phyloP scores from a whole-genome alignment of 2,797 vertebrate species.

The Diceros bicornis region DNA sequence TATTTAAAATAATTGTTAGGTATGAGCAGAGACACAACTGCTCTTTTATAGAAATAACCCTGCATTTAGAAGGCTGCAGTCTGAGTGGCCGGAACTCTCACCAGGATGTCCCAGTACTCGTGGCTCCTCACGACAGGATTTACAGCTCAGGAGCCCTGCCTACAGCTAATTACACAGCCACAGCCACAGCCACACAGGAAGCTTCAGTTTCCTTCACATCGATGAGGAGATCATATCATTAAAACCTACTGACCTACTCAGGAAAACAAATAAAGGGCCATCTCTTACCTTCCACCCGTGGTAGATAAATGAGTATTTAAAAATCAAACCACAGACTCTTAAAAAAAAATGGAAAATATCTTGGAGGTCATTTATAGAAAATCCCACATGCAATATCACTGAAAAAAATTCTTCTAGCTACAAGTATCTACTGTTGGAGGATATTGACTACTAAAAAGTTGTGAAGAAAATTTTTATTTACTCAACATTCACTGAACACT shows the following conservation, averaged over 20 bases:
- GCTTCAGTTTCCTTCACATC: background rate
- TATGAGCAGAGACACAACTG: rapidly evolving
- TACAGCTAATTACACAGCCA: conserved; percentile 45
- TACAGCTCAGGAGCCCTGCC: background rate
- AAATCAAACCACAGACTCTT: conserved; percentile 41
- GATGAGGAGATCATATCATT: background rate
- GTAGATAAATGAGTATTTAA: conserved; percentile 16
- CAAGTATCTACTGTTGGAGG: background rate
- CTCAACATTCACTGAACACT: background rate
- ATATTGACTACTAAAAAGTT: background rate
- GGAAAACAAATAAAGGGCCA: background rate
- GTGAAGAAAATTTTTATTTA: background rate
- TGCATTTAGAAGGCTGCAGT: conserved; percentile 63
- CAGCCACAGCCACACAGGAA: background rate
- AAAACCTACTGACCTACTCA: background rate
- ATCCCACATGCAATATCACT: background rate
- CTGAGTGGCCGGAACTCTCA: conserved; percentile 12
- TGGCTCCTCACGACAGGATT: background rate
- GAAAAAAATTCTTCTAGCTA: background rate
- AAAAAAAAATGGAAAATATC: background rate
- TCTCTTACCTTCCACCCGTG: background rate
- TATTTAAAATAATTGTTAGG: conserved; percentile 35
- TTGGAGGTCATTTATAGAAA: background rate
- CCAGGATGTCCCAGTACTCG: background rate
- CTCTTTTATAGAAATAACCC: background rate